phyloP scores from a whole-genome alignment of 2,797 vertebrate species.

The Onychomys torridus region DNA sequence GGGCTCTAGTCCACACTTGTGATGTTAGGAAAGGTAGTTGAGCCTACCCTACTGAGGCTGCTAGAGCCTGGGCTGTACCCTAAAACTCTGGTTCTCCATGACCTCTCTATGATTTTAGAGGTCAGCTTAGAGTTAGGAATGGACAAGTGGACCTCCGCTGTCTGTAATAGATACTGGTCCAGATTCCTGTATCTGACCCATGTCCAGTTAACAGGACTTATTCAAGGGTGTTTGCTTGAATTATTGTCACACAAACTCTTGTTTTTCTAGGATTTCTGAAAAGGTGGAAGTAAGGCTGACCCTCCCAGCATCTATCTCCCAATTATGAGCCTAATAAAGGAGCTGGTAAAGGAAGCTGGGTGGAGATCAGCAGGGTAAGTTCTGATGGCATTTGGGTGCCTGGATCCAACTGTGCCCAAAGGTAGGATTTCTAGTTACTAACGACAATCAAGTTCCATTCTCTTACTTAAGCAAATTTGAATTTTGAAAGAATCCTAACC shows the following conservation, averaged over 20 bases:
- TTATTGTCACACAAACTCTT: neutral
- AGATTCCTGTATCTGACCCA: neutral
- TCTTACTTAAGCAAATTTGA: neutral
- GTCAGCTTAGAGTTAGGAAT: neutral
- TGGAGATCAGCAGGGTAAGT: neutral
- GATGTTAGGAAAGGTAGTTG: neutral
- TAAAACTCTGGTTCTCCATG: neutral
- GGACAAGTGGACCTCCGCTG: neutral
- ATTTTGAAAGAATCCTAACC: neutral
- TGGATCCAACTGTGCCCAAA: neutral
- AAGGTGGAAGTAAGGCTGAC: neutral
- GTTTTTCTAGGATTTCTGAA: neutral
- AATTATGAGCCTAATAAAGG: neutral
- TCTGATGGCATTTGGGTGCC: neutral
- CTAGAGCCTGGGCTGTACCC: neutral
- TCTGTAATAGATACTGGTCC: neutral
- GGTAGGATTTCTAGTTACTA: neutral
- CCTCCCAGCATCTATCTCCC: neutral
- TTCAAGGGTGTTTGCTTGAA: neutral
- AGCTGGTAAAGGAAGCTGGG: neutral
- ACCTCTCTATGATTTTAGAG: neutral
- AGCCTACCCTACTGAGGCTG: neutral
- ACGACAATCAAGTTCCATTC: neutral
- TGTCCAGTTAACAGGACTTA: neutral
- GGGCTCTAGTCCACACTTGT: neutral